A percentile compares a stretch with the other conserved stretches of the same genome.
Conservation (phyloP, 2,797 vertebrate species). For the Pseudochaenichthys georgianus region DNA sequence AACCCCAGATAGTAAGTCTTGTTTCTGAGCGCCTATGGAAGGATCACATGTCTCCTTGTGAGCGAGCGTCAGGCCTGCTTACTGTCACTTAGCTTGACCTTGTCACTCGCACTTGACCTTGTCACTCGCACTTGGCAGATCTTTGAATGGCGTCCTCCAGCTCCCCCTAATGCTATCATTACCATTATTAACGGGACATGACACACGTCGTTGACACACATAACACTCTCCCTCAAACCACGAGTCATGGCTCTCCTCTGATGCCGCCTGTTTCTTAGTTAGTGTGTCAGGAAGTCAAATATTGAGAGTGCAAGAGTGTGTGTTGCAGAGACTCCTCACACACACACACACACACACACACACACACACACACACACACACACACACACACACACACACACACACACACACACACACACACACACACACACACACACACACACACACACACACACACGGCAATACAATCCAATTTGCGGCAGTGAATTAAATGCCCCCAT, state of each 20-base stretch:
- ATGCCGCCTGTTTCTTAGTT: no score
- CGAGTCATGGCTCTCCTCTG: no score
- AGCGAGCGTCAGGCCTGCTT: constrained; percentile 60
- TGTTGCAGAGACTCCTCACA: no score
- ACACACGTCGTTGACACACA: constrained; percentile 78
- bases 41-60: constrained; percentile 44
- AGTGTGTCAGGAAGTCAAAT: no score
- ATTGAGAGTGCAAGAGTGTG: no score
- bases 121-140: no score
- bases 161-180: constrained; percentile 78
- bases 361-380: no score
- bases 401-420: neutral
- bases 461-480: constrained; percentile 66
- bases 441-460: constrained; percentile 20
- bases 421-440: constrained; percentile 11
- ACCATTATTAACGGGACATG: constrained; percentile 84
- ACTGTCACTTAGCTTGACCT: constrained; percentile 76
- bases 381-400: no score
- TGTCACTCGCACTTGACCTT: constrained; percentile 75
- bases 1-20: neutral
- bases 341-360: no score
- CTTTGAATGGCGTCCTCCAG: constrained; percentile 75
- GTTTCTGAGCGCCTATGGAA: neutral
- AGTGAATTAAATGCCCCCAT: constrained; percentile 57
- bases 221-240: constrained; percentile 65